Conservation (phyloP, 2,113 vertebrate species). For the Pangasianodon gigas region DNA sequence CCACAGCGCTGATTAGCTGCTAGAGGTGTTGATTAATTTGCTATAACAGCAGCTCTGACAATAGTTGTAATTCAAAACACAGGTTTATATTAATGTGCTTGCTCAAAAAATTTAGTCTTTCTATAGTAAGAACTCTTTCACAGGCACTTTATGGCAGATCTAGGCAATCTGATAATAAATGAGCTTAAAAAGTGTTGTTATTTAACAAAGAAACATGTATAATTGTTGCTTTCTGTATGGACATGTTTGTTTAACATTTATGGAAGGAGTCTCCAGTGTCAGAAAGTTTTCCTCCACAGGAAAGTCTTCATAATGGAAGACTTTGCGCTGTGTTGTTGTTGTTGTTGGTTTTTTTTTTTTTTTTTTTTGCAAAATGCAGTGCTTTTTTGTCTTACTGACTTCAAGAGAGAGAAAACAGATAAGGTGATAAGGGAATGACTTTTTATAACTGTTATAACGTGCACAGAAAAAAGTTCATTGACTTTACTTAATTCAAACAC, state of each 20-base stretch:
- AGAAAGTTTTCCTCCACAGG: background rate
- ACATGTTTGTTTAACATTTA: background rate
- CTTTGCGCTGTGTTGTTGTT: background rate
- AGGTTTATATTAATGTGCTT: background rate
- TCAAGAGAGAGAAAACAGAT: background rate
- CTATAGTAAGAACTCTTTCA: background rate
- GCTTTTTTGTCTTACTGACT: background rate
- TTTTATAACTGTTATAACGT: background rate
- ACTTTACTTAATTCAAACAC: background rate
- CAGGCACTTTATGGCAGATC: background rate
- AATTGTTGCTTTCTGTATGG: background rate
- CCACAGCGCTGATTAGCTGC: background rate
- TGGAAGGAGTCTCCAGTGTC: background rate
- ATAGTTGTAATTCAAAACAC: background rate
- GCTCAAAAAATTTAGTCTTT: background rate
- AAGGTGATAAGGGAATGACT: background rate
- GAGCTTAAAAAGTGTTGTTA: background rate
- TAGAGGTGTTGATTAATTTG: background rate
- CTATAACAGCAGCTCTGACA: background rate
- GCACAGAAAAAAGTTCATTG: background rate
- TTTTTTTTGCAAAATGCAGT: background rate
- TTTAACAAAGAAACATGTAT: background rate
- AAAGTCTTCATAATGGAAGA: background rate
- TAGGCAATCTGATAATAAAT: background rate
- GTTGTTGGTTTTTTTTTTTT: background rate